These are phyloP conservation scores for Globodera ellingtonae DNA, from an alignment of 1,140 invertebrate species.

Conservation along the genomic window DNA sequence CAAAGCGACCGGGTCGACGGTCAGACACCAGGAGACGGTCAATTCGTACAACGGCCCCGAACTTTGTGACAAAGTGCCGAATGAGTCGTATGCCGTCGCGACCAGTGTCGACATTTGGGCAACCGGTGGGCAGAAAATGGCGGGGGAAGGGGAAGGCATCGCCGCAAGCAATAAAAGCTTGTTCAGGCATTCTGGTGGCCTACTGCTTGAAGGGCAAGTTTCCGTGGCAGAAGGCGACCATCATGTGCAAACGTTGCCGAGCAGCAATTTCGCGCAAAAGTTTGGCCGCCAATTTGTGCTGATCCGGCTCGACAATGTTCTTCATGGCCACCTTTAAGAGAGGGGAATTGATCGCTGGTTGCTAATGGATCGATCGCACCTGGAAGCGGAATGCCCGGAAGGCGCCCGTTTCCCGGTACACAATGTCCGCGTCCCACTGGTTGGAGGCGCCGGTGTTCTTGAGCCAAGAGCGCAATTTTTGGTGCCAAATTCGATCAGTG, in stretches of 20 bases:
- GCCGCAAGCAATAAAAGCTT: neutral
- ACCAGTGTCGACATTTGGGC: constrained; percentile 57
- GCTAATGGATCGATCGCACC: too few relatives aligned
- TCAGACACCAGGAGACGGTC: constrained; percentile 67
- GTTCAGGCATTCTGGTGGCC: constrained; percentile 60
- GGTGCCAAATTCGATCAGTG: constrained; percentile 61
- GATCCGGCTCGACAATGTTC: constrained; percentile 64
- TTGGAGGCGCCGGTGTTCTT: constrained; percentile 61
- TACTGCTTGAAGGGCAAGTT: constrained; percentile 59
- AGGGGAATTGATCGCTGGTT: too few relatives aligned
- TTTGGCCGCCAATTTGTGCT: constrained; percentile 63
- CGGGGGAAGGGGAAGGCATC: neutral
- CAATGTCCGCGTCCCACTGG: constrained; percentile 62
- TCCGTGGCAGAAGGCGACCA: constrained; percentile 63
- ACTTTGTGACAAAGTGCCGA: constrained; percentile 61
- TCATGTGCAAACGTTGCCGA: constrained; percentile 63
- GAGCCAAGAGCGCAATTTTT: constrained; percentile 60
- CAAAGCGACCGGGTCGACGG: constrained; percentile 73
- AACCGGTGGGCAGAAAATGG: constrained; percentile 42
- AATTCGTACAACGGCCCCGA: constrained; percentile 60
- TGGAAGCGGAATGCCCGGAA: too few relatives aligned
- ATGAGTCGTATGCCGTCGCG: constrained; percentile 53
- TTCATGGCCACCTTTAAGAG: too few relatives aligned
- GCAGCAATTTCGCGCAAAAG: constrained; percentile 61
- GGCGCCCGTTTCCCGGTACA: constrained; percentile 54